A percentile compares a stretch with the other conserved stretches of the same genome.
Conservation (phyloP, 2,797 vertebrate genomes). For the Synaphobranchus kaupii region DNA sequence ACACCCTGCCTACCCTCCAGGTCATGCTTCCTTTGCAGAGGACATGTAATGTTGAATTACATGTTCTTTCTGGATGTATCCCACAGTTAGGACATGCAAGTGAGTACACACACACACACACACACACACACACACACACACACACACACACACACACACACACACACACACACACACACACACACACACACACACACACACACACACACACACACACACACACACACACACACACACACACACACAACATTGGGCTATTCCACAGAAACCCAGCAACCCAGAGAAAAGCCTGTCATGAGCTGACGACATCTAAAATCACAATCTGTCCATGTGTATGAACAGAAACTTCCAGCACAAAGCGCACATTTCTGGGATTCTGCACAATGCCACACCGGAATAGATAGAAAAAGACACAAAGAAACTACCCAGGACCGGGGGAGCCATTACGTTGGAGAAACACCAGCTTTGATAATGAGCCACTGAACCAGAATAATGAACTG, state of each 20-base stretch:
- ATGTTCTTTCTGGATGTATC: slow-evolving; percentile 39
- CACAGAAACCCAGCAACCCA: slow-evolving; percentile 53
- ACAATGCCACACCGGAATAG: slow-evolving; percentile 47
- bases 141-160: not conserved
- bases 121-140: not conserved
- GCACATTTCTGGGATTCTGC: slow-evolving; percentile 35
- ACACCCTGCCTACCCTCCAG: not conserved
- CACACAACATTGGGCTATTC: slow-evolving; percentile 47
- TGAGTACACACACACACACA: slow-evolving; percentile 14
- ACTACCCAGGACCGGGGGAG: slow-evolving; percentile 33
- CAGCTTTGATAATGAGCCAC: slow-evolving; percentile 34
- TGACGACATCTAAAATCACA: slow-evolving; percentile 8
- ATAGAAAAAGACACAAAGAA: slow-evolving; percentile 56
- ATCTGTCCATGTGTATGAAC: not conserved
- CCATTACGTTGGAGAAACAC: slow-evolving; percentile 59
- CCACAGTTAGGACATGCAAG: slow-evolving; percentile 62
- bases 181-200: not conserved
- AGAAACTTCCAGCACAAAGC: not conserved
- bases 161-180: not conserved
- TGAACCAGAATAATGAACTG: slow-evolving; percentile 18
- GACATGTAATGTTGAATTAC: slow-evolving; percentile 46
- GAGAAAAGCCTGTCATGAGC: not conserved
- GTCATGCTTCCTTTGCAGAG: slow-evolving; percentile 26
- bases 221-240: not conserved
- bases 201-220: not conserved